phyloP scores from a whole-genome alignment of 2,888 invertebrate genomes.

The Drosophila falleni region DNA sequence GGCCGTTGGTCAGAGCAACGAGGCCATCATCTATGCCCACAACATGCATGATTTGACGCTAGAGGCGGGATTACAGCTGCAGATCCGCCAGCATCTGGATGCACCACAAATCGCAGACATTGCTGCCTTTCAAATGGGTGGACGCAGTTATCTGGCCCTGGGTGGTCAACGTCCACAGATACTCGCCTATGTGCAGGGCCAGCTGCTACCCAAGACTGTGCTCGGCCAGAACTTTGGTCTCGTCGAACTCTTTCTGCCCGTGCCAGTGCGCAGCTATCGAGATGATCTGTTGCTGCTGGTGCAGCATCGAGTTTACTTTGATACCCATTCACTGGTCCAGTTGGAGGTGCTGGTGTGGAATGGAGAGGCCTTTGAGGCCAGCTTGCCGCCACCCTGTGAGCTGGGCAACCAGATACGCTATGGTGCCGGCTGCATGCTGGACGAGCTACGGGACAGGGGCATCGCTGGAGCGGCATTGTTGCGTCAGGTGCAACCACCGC shows the following conservation, averaged over 20 bases:
- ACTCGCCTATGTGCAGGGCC: constrained; percentile 81
- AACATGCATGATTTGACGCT: constrained; percentile 58
- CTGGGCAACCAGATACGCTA: constrained; percentile 61
- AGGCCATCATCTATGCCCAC: constrained; percentile 76
- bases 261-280: constrained; percentile 84
- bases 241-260: constrained; percentile 83
- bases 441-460: constrained; percentile 79
- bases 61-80: constrained; percentile 64
- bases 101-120: constrained; percentile 78
- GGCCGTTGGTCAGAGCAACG: constrained; percentile 78
- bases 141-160: constrained; percentile 83
- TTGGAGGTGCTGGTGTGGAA: constrained; percentile 85
- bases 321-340: constrained; percentile 80
- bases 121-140: constrained; percentile 84
- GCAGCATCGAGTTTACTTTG: constrained; percentile 84
- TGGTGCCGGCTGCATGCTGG: constrained; percentile 83
- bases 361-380: constrained; percentile 83
- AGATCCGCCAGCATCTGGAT: constrained; percentile 56
- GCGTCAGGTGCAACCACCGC: constrained; percentile 68
- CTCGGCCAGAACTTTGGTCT: constrained; percentile 83
- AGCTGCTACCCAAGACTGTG: constrained; percentile 81
- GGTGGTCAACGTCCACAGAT: constrained; percentile 83
- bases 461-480: constrained; percentile 80
- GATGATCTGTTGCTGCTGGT: constrained; percentile 85
- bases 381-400: constrained; percentile 81